These are phyloP conservation scores for Chrysina gloriosa DNA, from an alignment of 2,888 invertebrate species.

Conservation along the genomic window DNA sequence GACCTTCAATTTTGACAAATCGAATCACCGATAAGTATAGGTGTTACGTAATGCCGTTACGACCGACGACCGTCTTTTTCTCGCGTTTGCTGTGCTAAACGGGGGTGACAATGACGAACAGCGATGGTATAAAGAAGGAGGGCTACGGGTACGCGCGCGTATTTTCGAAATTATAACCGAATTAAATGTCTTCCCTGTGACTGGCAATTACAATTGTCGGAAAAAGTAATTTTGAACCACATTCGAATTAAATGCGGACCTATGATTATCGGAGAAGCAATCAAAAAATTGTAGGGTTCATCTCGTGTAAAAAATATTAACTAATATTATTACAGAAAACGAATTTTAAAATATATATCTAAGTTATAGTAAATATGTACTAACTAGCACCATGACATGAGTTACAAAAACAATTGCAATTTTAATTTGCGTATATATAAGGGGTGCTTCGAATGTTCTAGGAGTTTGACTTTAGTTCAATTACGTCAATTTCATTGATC, in stretches of 20 bases:
- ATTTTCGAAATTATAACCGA: slow-evolving; percentile 41
- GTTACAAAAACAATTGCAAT: no score
- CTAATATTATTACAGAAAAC: no score
- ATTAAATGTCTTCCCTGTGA: slow-evolving; percentile 44
- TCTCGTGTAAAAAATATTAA: slow-evolving; percentile 15
- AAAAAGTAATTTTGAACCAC: slow-evolving; percentile 44
- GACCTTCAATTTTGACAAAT: slow-evolving; percentile 35
- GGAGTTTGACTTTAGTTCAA: no score
- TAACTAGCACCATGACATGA: no score
- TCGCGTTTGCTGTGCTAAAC: neutral
- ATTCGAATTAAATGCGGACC: slow-evolving; percentile 42
- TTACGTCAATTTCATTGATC: no score
- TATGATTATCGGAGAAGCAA: slow-evolving; percentile 45
- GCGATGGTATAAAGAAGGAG: neutral
- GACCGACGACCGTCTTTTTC: slow-evolving; percentile 2
- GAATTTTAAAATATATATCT: no score
- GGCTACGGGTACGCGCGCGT: slow-evolving; percentile 16
- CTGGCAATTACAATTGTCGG: slow-evolving; percentile 44
- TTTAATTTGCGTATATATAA: no score
- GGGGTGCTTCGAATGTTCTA: no score
- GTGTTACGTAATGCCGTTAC: slow-evolving; percentile 34
- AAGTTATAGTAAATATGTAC: no score
- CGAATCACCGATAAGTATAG: slow-evolving; percentile 32
- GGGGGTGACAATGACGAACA: slow-evolving; percentile 17
- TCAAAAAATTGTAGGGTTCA: slow-evolving; percentile 49